Evolutionary conservation across 2,797 vertebrate genomes (phyloP).

Genomic region (Melanotaenia maccullochi): DNA sequence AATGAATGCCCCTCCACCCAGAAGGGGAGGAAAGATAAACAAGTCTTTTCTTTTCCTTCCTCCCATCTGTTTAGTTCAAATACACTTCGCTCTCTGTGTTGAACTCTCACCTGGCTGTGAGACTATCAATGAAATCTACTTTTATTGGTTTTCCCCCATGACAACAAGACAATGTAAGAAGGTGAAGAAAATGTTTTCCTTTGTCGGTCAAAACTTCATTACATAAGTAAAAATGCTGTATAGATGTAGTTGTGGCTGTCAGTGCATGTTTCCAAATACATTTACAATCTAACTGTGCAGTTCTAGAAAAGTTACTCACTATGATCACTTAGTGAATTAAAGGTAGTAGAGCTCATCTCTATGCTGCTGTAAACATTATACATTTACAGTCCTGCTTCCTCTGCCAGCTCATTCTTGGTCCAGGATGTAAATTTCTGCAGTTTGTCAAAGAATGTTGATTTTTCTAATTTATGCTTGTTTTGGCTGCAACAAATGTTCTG

Average conservation of each 20-base stretch:
- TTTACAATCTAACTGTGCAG: not conserved
- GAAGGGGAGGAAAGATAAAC: constrained; percentile 84
- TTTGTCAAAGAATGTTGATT: not conserved
- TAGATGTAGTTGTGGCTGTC: not conserved
- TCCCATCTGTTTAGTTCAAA: constrained; percentile 59
- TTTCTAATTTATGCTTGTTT: not conserved
- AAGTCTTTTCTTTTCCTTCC: constrained; percentile 76
- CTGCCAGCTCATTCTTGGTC: not conserved
- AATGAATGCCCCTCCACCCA: constrained; percentile 83
- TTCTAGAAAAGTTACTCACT: not conserved
- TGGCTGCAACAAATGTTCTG: not conserved
- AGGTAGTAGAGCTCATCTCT: not conserved
- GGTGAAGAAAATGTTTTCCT: constrained; percentile 5
- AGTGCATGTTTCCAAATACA: constrained; percentile 9
- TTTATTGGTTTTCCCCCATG: not conserved
- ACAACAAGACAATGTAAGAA: constrained; percentile 4
- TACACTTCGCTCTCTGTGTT: constrained; percentile 48
- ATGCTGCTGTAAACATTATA: not conserved
- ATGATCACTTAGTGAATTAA: not conserved
- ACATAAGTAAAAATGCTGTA: not conserved
- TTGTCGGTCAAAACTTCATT: not conserved
- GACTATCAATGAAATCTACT: constrained; percentile 32
- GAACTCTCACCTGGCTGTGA: constrained; percentile 45
- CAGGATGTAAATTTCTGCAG: not conserved
- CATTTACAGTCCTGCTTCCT: not conserved